Percentiles rank a stretch among this genome's conserved stretches.
Evolutionary conservation across 1,140 invertebrate genomes (phyloP).

Genomic region (Dendrolimus punctatus): DNA sequence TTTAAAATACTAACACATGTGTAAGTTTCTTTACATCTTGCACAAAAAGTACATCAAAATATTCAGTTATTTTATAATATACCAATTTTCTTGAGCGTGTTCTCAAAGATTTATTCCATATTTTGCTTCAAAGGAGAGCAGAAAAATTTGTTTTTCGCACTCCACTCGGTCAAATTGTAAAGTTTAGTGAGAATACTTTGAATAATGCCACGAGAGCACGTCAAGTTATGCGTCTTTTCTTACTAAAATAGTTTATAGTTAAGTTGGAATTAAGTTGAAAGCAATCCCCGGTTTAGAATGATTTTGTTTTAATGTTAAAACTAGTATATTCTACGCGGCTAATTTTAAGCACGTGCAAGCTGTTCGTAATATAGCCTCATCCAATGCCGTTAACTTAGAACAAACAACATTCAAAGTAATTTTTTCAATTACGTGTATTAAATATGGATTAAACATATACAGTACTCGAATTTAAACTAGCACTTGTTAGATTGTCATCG

Average conservation of each 20-base stretch:
- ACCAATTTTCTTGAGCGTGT: slow-evolving; percentile 36
- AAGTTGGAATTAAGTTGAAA: slow-evolving; percentile 4
- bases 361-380: no score
- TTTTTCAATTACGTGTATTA: no score
- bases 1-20: slow-evolving; percentile 18
- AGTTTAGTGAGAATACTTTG: slow-evolving; percentile 32
- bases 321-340: no score
- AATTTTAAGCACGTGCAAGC: no score
- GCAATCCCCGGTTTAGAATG: no score
- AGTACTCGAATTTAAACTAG: slow-evolving; percentile 4
- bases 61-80: slow-evolving; percentile 48
- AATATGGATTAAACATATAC: no score
- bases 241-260: slow-evolving; percentile 22
- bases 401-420: no score
- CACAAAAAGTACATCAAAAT: slow-evolving; percentile 23
- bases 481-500: slow-evolving; percentile 31
- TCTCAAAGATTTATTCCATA: no score
- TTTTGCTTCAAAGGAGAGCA: no score
- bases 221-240: slow-evolving; percentile 20
- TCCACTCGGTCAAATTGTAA: slow-evolving; percentile 22
- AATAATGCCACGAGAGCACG: slow-evolving; percentile 24
- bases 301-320: no score
- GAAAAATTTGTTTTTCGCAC: slow-evolving; percentile 31
- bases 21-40: slow-evolving; percentile 25
- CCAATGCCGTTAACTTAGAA: no score